Percentiles rank a stretch among this genome's conserved stretches.
These are phyloP conservation scores for Isichthys henryi DNA, from an alignment of 2,113 vertebrate genomes.

Conservation along the genomic window DNA sequence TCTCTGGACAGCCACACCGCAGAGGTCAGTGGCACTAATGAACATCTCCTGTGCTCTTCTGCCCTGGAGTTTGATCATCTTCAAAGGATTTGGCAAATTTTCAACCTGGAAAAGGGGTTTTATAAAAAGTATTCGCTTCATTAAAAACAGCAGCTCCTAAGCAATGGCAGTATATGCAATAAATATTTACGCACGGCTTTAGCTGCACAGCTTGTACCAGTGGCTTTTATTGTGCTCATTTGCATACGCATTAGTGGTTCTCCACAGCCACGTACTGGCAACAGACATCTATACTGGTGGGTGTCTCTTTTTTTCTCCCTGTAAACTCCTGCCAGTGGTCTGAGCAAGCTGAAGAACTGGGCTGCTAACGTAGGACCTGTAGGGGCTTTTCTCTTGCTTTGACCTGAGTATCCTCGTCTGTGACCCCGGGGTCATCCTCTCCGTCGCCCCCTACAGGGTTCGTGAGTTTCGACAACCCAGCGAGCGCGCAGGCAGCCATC, in stretches of 20 bases:
- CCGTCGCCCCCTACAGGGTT: constrained; percentile 65
- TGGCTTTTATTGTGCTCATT: neutral
- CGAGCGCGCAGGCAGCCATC: constrained; percentile 92
- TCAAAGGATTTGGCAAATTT: neutral
- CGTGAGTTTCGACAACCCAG: constrained; percentile 98
- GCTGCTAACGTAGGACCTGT: neutral
- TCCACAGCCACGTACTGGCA: neutral
- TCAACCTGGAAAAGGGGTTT: neutral
- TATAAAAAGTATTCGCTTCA: neutral
- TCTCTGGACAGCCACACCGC: neutral
- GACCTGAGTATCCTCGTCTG: neutral
- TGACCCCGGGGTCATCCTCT: neutral
- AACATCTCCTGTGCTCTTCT: neutral
- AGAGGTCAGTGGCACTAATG: neutral
- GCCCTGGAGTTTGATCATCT: neutral
- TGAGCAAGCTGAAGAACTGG: neutral
- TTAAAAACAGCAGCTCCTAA: neutral
- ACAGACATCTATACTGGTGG: neutral
- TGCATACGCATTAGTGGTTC: neutral
- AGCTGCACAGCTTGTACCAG: neutral
- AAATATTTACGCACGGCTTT: neutral
- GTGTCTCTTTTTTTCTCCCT: neutral
- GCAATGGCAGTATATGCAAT: neutral
- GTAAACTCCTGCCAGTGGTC: neutral
- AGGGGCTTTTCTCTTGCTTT: neutral